phyloP scores from a whole-genome alignment of 2,797 vertebrate species.

The Epinephelus awoara region DNA sequence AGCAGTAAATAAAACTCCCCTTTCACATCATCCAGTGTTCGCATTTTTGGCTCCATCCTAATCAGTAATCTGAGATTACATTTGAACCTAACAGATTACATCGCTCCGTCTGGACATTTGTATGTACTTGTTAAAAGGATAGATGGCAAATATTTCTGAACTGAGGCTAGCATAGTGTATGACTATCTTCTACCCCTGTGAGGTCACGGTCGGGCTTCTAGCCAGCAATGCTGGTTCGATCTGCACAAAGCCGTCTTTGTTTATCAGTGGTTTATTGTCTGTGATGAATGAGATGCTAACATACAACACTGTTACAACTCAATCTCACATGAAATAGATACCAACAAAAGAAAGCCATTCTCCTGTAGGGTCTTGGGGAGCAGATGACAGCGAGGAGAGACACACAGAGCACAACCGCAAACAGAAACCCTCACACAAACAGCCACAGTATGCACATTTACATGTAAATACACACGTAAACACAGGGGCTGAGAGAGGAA shows the following conservation, averaged over 20 bases:
- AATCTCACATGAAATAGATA: constrained; percentile 27
- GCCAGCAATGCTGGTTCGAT: constrained; percentile 27
- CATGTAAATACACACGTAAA: constrained; percentile 72
- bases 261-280: constrained; percentile 37
- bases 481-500: constrained; percentile 69
- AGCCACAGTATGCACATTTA: constrained; percentile 50
- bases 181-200: constrained; percentile 19
- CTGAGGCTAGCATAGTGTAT: background rate
- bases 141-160: constrained; percentile 23
- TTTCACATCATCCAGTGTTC: constrained; percentile 30
- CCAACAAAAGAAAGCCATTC: constrained; percentile 5
- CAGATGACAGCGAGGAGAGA: constrained; percentile 12
- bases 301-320: constrained; percentile 34
- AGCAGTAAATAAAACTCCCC: constrained; percentile 18
- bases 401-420: constrained; percentile 24
- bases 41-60: constrained; percentile 36
- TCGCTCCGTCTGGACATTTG: constrained; percentile 34
- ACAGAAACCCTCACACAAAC: constrained; percentile 33
- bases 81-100: constrained; percentile 50
- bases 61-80: constrained; percentile 73
- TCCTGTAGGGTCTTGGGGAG: constrained; percentile 10
- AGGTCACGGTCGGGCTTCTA: constrained; percentile 24
- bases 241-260: constrained; percentile 58
- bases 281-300: constrained; percentile 34
- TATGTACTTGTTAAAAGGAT: constrained; percentile 26